Percentiles rank a stretch among this genome's conserved stretches.
Conservation (phyloP, 2,797 vertebrate genomes). For the Artibeus lituratus region DNA sequence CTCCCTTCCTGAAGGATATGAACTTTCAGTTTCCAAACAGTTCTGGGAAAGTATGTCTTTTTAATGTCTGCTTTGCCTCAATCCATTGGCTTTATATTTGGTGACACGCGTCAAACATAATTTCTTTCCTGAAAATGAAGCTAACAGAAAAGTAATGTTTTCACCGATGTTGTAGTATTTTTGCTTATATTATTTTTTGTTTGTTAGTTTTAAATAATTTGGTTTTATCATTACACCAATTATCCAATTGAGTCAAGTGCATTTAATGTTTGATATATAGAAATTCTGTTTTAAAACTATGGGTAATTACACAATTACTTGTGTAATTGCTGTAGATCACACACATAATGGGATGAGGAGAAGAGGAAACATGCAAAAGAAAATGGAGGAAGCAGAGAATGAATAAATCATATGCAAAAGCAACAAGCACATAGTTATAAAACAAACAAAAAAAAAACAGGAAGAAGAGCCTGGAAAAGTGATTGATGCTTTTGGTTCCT, state of each 20-base stretch:
- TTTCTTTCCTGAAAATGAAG: not conserved
- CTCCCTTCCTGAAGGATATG: not conserved
- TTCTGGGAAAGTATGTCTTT: conserved; percentile 18
- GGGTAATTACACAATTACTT: not conserved
- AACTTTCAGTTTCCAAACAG: conserved; percentile 35
- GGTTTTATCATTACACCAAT: not conserved
- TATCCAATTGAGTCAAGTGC: not conserved
- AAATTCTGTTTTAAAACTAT: not conserved
- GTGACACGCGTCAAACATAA: not conserved
- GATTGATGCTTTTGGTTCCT: not conserved
- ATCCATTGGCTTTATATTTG: not conserved
- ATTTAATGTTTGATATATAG: not conserved
- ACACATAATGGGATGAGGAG: not conserved
- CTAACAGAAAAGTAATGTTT: not conserved
- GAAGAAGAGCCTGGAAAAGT: not conserved
- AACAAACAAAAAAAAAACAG: not conserved
- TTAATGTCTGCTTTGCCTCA: not conserved
- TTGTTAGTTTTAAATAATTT: not conserved
- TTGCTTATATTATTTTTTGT: not conserved
- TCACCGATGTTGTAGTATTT: not conserved
- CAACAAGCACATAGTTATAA: not conserved
- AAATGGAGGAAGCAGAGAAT: not conserved
- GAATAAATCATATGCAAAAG: not conserved
- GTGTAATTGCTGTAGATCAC: not conserved
- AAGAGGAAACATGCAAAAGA: not conserved